phyloP scores from a whole-genome alignment of 2,888 invertebrate genomes.

The Cosmia pyralina region DNA sequence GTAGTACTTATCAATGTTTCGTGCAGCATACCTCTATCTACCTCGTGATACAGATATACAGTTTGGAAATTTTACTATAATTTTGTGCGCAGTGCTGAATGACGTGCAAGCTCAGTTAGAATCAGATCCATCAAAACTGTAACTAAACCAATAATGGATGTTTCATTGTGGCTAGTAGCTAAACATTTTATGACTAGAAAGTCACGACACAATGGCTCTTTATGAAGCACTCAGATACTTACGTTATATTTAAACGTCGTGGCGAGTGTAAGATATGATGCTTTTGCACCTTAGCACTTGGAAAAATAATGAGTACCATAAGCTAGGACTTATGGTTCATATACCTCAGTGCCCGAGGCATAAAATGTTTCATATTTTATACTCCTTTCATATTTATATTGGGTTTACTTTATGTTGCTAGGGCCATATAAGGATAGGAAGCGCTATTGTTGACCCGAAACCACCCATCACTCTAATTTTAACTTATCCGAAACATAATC shows the following conservation, averaged over 20 bases:
- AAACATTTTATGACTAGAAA: constrained; percentile 7
- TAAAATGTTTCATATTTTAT: constrained; percentile 9
- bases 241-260: constrained; percentile 40
- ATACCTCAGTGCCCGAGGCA: constrained; percentile 16
- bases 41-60: not conserved
- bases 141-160: constrained; percentile 11
- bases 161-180: constrained; percentile 4
- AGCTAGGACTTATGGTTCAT: constrained; percentile 25
- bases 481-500: constrained; percentile 60
- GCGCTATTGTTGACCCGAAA: constrained; percentile 3
- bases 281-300: constrained; percentile 51
- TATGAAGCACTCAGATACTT: constrained; percentile 40
- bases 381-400: constrained; percentile 9
- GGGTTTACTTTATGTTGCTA: constrained; percentile 19
- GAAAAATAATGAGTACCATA: constrained; percentile 25
- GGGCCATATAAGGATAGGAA: not conserved
- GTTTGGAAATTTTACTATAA: not conserved
- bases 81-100: not conserved
- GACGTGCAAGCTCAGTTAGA: not conserved
- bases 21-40: not conserved
- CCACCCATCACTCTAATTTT: constrained; percentile 42
- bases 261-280: constrained; percentile 31
- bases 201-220: constrained; percentile 14
- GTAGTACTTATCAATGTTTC: not conserved
- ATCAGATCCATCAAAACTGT: constrained; percentile 24